phyloP scores from a whole-genome alignment of 2,113 vertebrate genomes.

The Labeo catla region DNA sequence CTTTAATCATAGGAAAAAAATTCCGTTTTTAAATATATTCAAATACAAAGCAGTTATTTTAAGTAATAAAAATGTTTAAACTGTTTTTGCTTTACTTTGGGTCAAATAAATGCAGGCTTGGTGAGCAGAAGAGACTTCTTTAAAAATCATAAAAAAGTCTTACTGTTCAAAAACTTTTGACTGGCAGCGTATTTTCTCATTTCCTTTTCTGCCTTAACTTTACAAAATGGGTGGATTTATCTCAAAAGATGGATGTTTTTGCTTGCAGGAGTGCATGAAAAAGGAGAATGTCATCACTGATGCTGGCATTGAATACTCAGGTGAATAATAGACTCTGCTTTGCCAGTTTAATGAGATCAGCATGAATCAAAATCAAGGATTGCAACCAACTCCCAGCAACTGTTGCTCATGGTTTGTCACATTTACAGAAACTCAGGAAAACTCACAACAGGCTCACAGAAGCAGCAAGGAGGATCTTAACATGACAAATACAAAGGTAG shows the following conservation, averaged over 20 bases:
- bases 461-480: background rate
- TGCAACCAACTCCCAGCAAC: background rate
- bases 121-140: too few species aligned
- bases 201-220: background rate
- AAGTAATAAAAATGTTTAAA: too few species aligned
- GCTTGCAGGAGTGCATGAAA: slow-evolving; percentile 57
- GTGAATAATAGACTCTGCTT: slow-evolving; percentile 2
- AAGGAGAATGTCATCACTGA: slow-evolving; percentile 56
- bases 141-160: too few species aligned
- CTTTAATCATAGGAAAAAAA: too few species aligned
- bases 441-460: slow-evolving; percentile 53
- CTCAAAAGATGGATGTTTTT: slow-evolving; percentile 26
- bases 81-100: too few species aligned
- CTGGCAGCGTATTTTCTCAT: background rate
- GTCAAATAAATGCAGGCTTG: too few species aligned
- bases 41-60: too few species aligned
- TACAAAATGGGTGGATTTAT: background rate
- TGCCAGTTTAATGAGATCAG: background rate
- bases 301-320: slow-evolving; percentile 53
- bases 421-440: slow-evolving; percentile 40
- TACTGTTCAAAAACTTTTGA: too few species aligned
- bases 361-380: background rate
- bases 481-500: slow-evolving; percentile 36
- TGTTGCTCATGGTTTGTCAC: slow-evolving; percentile 8
- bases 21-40: too few species aligned